These are phyloP conservation scores for Cyclura pinguis DNA, from an alignment of 2,797 vertebrate species.

Conservation along the genomic window DNA sequence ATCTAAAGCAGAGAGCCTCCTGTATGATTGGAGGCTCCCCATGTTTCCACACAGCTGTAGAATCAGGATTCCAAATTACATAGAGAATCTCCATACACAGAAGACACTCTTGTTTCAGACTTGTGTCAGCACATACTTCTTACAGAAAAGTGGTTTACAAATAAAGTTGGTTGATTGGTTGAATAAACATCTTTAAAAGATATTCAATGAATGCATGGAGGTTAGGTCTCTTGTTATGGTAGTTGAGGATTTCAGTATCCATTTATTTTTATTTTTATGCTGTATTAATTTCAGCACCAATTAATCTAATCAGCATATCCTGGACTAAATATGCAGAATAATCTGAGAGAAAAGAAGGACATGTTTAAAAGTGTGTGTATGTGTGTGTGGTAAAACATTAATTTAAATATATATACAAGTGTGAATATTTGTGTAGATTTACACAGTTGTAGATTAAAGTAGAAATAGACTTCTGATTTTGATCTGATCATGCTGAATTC, in stretches of 20 bases:
- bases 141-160: too few species aligned
- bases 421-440: not conserved
- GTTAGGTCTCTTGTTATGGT: not conserved
- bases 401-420: not conserved
- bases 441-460: not conserved
- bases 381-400: not conserved
- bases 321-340: not conserved
- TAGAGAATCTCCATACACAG: too few species aligned
- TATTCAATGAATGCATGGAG: not conserved
- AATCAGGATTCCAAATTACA: too few species aligned
- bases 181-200: not conserved
- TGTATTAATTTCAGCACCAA: not conserved
- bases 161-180: too few species aligned
- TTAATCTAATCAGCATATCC: not conserved
- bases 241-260: not conserved
- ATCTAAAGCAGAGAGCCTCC: too few species aligned
- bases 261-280: not conserved
- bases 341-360: not conserved
- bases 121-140: not conserved
- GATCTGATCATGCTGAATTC: not conserved
- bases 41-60: too few species aligned
- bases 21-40: too few species aligned
- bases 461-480: not conserved
- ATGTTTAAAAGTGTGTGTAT: not conserved
- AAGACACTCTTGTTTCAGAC: not conserved